Evolutionary conservation across 2,888 invertebrate genomes (phyloP).

Genomic region (Merodon equestris): DNA sequence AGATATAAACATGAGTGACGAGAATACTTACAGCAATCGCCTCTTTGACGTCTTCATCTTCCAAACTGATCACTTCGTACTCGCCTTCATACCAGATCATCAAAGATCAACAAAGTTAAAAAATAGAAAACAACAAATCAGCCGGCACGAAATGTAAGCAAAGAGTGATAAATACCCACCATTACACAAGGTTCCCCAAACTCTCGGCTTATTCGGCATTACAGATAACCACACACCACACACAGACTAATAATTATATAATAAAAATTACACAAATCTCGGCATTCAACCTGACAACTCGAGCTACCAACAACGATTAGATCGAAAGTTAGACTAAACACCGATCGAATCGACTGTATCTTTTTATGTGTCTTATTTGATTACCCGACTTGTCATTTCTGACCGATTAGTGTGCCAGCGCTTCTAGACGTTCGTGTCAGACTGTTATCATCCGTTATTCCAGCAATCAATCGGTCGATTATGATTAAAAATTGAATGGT

Average conservation of each 20-base stretch:
- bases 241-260: too few species aligned
- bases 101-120: neutral
- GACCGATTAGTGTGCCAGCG: too few species aligned
- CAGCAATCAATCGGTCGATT: too few species aligned
- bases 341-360: neutral
- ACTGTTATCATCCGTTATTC: too few species aligned
- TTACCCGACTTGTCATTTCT: too few species aligned
- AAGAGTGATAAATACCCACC: slow-evolving; percentile 56
- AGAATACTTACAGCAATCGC: slow-evolving; percentile 81
- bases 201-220: slow-evolving; percentile 69
- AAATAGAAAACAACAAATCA: neutral
- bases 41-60: slow-evolving; percentile 81
- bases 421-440: too few species aligned
- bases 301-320: slow-evolving; percentile 12
- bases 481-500: too few species aligned
- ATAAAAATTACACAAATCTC: too few species aligned
- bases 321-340: slow-evolving; percentile 25
- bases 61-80: slow-evolving; percentile 82
- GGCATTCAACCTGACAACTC: too few species aligned
- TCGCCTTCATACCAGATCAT: slow-evolving; percentile 77
- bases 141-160: neutral
- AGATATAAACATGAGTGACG: neutral
- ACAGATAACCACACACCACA: slow-evolving; percentile 31
- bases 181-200: slow-evolving; percentile 71
- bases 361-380: neutral